These are phyloP conservation scores for Fulica atra DNA, from an alignment of 2,113 vertebrate genomes.

Conservation along the genomic window DNA sequence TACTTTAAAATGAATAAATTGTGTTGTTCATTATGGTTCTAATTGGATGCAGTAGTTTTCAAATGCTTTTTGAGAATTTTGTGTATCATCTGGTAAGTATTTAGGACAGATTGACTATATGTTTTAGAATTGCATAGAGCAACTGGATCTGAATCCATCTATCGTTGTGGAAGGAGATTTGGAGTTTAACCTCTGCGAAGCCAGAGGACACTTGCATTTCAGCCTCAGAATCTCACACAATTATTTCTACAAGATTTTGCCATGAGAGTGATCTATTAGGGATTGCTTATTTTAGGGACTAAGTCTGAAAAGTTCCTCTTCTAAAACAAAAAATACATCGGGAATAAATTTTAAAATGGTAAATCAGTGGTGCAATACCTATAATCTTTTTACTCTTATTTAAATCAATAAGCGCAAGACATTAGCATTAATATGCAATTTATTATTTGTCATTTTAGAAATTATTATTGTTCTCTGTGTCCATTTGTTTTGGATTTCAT, in stretches of 20 bases:
- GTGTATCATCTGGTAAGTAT: background rate
- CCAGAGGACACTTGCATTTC: background rate
- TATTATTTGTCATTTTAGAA: background rate
- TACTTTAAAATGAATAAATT: background rate
- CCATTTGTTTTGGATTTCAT: background rate
- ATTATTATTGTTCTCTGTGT: background rate
- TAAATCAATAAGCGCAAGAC: background rate
- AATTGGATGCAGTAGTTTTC: background rate
- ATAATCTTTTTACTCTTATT: background rate
- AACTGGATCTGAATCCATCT: background rate
- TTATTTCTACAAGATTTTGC: background rate
- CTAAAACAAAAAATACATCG: background rate
- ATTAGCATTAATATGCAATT: background rate
- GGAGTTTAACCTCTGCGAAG: background rate
- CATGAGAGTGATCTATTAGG: fast-evolving
- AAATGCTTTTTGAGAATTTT: background rate
- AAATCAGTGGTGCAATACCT: background rate
- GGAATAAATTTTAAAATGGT: background rate
- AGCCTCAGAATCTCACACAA: background rate
- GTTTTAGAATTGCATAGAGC: background rate
- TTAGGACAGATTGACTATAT: background rate
- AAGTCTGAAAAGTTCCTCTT: background rate
- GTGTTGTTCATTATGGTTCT: background rate
- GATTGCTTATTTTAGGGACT: background rate
- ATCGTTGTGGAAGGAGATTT: background rate